Base-by-base conservation (phyloP, 2,797 vertebrate species). In the Myoxocephalus aenaeus region DNA sequence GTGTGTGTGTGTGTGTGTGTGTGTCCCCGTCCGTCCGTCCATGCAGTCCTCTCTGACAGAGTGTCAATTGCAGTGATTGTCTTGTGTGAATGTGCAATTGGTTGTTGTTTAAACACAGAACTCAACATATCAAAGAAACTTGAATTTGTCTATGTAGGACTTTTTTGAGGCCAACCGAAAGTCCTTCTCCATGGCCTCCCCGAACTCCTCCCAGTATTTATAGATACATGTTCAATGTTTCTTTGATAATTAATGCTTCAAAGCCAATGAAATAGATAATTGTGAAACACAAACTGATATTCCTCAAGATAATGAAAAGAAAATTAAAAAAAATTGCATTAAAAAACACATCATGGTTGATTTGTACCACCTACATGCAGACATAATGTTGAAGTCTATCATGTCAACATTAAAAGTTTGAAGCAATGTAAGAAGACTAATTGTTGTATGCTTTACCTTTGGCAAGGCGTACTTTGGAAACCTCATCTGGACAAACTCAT, bases 381-480 rank as follows among this genome's bases (percentile, higher is more conserved):
- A 15, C 34, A 18, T 61, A 22, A 32, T 36, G 57, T 44, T 5
- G 5, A 32, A 10, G 38, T 38, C 4, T 27, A 62, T 29, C 40
- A 18, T 17, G 17, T 63, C 14, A 29, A 20, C 1, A 9, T 10
- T 11, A 9, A 46, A 25, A 15, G 9, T 77, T 8, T 51, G 3
- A 51, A 51, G 18, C 13, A 17, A 50, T 29, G n/a, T 29, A 17
- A 14, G 27, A 56, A 12, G 13, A 5, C 9, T 38, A 0, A 2
- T 14, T 13, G 20, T 9, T 59, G 36, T 15, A 3, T 42, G 14
- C 7, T 68, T 92, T 95, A 99, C 98, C 97, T 98, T 98, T 1
- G 98, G 96, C 75, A 99, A 73, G 0, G 98, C 94, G 0, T 98
- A 98, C 91, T 99, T 99, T 29, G 98, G 97, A 80, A 99, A 93